Conservation (phyloP, 2,113 vertebrate genomes). For the Cebidichthys violaceus region DNA sequence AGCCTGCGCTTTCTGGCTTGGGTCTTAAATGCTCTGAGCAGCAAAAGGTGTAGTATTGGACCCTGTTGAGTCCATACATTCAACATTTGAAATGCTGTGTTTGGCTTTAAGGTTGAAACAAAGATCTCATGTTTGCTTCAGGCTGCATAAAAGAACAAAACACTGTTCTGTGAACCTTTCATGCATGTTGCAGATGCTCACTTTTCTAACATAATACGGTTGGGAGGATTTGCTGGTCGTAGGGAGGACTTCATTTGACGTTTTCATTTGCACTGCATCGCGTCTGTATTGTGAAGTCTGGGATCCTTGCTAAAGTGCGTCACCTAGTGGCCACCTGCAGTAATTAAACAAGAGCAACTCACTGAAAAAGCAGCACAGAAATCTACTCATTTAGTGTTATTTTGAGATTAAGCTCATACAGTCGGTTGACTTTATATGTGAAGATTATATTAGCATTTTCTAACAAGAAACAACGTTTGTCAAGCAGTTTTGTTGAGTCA, state of each 20-base stretch:
- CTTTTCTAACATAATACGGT: neutral
- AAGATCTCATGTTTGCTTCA: neutral
- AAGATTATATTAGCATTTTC: neutral
- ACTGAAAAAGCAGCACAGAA: neutral
- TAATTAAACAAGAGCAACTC: neutral
- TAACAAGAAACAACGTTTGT: neutral
- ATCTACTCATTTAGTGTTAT: neutral
- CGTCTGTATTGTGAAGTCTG: neutral
- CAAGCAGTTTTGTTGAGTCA: neutral
- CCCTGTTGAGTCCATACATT: neutral
- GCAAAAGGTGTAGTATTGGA: neutral
- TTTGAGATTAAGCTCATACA: neutral
- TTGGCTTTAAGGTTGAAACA: neutral
- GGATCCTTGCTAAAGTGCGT: constrained; percentile 34
- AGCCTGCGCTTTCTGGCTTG: neutral
- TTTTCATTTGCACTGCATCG: neutral
- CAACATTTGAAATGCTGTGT: neutral
- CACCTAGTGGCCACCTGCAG: constrained; percentile 35
- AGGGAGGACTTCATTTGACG: neutral
- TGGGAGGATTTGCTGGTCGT: neutral
- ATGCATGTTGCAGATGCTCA: neutral
- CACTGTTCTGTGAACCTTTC: neutral
- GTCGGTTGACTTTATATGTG: neutral
- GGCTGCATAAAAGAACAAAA: neutral
- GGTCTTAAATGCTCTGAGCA: neutral